Evolutionary conservation across 1,140 invertebrate genomes (phyloP).

Genomic region (Vanessa tameamea): DNA sequence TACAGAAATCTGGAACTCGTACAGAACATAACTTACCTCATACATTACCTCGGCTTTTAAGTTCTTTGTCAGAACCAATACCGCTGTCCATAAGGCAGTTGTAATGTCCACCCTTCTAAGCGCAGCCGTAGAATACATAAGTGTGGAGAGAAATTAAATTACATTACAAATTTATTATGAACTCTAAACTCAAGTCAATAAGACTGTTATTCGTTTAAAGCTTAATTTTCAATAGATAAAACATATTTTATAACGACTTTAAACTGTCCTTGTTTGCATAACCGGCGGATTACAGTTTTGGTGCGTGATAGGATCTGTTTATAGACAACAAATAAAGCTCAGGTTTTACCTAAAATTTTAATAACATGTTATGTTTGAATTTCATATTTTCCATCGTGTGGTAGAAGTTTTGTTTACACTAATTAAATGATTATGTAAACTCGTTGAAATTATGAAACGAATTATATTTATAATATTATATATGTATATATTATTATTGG

Average conservation of each 20-base stretch:
- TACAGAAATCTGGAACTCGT: conserved; percentile 19
- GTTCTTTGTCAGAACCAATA: conserved; percentile 28
- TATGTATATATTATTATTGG: too few species aligned
- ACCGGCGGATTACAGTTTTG: conserved; percentile 15
- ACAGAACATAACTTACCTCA: conserved; percentile 20
- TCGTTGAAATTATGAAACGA: not conserved
- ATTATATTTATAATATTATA: too few species aligned
- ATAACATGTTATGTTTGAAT: conserved; percentile 17
- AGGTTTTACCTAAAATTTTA: conserved; percentile 23
- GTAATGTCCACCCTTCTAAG: conserved; percentile 27
- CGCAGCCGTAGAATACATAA: conserved; percentile 28
- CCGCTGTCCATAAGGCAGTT: conserved; percentile 25
- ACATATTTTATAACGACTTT: conserved; percentile 31
- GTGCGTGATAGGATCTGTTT: conserved; percentile 25
- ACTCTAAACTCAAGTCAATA: not conserved
- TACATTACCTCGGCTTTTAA: conserved; percentile 23
- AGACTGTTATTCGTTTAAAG: not conserved
- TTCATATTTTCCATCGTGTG: conserved; percentile 12
- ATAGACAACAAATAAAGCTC: conserved; percentile 30
- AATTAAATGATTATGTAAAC: conserved; percentile 3
- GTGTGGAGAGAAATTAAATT: conserved; percentile 28
- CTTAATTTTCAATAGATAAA: conserved; percentile 16
- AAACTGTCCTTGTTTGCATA: conserved; percentile 26
- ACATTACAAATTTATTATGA: not conserved
- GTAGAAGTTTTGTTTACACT: conserved; percentile 7